Conservation (phyloP, 2,888 invertebrate species). For the Drosophila colorata region DNA sequence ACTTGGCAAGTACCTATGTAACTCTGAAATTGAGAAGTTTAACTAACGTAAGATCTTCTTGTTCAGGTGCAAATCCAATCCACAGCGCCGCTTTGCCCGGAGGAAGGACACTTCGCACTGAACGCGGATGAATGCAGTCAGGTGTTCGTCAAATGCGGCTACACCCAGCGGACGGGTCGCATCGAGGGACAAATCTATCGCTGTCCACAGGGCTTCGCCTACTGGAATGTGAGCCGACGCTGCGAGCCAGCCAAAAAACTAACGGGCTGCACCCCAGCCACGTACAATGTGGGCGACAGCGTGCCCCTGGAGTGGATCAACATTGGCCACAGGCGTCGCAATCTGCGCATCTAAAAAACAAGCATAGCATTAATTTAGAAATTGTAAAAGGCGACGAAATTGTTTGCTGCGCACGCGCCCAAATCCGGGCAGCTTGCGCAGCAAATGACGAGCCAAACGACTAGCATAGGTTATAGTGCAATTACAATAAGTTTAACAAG, state of each 20-base stretch:
- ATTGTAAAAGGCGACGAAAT: constrained; percentile 43
- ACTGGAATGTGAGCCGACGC: constrained; percentile 91
- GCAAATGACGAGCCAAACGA: constrained; percentile 71
- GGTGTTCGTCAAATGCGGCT: constrained; percentile 90
- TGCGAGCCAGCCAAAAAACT: constrained; percentile 89
- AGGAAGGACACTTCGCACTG: constrained; percentile 89
- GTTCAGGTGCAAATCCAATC: constrained; percentile 88
- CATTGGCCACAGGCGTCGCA: constrained; percentile 83
- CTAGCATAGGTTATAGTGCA: constrained; percentile 67
- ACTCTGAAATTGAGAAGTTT: not conserved
- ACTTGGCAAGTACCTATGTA: constrained; percentile 71
- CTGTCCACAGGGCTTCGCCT: constrained; percentile 91
- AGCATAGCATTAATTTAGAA: constrained; percentile 51
- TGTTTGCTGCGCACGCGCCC: constrained; percentile 74
- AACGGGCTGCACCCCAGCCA: constrained; percentile 86
- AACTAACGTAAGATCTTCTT: not conserved
- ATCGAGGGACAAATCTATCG: constrained; percentile 90
- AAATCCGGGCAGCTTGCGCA: constrained; percentile 55
- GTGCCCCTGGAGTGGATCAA: constrained; percentile 85
- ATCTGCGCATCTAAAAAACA: constrained; percentile 69
- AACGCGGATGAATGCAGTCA: constrained; percentile 89
- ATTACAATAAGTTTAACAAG: constrained; percentile 52
- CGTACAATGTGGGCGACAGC: constrained; percentile 69
- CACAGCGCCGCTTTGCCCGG: constrained; percentile 88
- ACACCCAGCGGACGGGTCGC: constrained; percentile 85